These are phyloP conservation scores for Ictidomys tridecemlineatus DNA, from an alignment of 2,113 vertebrate species.

Conservation along the genomic window DNA sequence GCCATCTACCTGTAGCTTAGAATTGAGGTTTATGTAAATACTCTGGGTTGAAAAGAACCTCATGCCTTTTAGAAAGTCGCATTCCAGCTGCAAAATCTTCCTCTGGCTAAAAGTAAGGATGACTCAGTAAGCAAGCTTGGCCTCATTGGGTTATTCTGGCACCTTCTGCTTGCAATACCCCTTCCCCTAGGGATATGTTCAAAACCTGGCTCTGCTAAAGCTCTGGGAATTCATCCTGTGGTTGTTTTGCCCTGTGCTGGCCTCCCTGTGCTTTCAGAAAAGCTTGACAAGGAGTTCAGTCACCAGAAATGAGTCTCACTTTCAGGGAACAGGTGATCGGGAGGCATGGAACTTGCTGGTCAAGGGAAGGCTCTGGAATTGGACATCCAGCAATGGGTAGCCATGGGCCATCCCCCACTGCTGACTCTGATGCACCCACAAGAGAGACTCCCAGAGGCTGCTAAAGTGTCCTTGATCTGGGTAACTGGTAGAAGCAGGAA, in stretches of 20 bases:
- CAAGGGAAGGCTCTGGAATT: not conserved
- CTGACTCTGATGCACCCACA: fast-evolving
- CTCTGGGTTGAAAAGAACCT: not conserved
- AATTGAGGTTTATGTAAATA: not conserved
- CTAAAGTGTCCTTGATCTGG: not conserved
- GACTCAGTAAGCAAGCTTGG: not conserved
- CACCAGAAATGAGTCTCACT: not conserved
- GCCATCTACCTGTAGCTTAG: fast-evolving
- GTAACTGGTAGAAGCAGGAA: not conserved
- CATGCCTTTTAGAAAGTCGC: not conserved
- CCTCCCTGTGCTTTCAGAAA: not conserved
- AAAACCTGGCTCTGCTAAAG: conserved; percentile 26
- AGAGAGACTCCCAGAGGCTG: not conserved
- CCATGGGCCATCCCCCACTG: not conserved
- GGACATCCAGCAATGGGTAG: not conserved
- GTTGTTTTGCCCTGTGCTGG: not conserved
- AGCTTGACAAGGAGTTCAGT: not conserved
- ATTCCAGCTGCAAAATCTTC: not conserved
- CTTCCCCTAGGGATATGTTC: not conserved
- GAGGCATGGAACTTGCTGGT: not conserved
- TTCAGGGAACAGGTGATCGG: fast-evolving
- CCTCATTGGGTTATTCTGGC: not conserved
- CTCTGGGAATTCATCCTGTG: not conserved
- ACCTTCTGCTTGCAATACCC: not conserved
- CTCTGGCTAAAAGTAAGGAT: not conserved